Conservation (phyloP, 2,113 vertebrate species). For the Carassius auratus region DNA sequence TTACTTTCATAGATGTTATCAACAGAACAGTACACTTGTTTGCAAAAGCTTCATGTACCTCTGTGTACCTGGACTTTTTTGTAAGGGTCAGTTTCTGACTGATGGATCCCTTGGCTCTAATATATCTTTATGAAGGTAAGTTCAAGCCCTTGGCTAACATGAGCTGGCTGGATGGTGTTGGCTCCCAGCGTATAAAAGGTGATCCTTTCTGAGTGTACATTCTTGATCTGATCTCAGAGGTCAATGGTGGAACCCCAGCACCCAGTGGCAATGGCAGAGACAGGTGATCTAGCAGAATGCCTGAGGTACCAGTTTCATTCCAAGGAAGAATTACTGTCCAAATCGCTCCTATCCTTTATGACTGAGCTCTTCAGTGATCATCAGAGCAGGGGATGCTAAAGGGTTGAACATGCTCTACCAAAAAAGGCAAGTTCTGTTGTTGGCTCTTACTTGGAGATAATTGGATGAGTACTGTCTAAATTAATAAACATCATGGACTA, state of each 20-base stretch:
- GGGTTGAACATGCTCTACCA: background rate
- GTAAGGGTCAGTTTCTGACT: background rate
- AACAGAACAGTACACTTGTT: background rate
- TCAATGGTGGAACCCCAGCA: conserved; percentile 14
- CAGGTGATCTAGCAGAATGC: background rate
- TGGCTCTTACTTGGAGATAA: conserved; percentile 15
- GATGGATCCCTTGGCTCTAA: conserved; percentile 4
- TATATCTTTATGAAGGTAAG: conserved; percentile 8
- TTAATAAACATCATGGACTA: conserved; percentile 4
- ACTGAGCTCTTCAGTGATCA: conserved; percentile 5
- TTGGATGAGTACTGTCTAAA: conserved; percentile 18
- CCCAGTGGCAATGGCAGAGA: background rate
- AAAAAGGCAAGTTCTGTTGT: conserved; percentile 2
- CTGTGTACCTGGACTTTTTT: background rate
- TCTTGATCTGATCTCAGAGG: conserved; percentile 30
- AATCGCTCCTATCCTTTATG: background rate
- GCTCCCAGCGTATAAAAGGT: background rate
- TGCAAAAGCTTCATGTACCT: background rate
- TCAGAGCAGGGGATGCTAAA: conserved; percentile 18
- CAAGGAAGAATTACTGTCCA: background rate
- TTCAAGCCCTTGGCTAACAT: background rate
- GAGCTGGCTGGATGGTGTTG: background rate
- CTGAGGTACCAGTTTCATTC: background rate
- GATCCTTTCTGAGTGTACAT: background rate
- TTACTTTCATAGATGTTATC: background rate